Conservation (phyloP, 2,888 invertebrate species). For the Bimastos eiseni region DNA sequence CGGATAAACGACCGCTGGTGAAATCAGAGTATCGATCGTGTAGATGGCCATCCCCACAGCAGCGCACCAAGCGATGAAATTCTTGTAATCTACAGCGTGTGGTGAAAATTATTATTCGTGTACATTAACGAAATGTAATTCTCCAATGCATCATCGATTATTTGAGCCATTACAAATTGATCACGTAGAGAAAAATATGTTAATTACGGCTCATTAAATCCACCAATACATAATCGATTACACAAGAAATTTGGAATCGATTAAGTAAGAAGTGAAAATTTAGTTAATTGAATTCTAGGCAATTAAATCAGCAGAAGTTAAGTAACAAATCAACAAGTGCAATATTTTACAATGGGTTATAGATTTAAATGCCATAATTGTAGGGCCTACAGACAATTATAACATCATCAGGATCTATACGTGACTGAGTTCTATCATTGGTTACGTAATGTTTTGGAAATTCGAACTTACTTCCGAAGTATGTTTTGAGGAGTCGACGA, state of each 20-base stretch:
- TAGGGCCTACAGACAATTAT: too few relatives aligned
- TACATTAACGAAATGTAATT: not conserved
- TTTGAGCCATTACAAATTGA: not conserved
- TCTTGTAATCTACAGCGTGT: not conserved
- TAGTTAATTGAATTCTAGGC: not conserved
- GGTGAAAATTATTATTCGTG: too few relatives aligned
- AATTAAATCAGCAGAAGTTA: not conserved
- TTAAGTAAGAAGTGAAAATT: not conserved
- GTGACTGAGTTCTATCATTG: not conserved
- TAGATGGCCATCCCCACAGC: not conserved
- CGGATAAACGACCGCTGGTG: not conserved
- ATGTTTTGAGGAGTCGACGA: conserved; percentile 1
- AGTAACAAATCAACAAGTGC: not conserved
- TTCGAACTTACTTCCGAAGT: conserved; percentile 16
- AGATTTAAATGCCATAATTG: too few relatives aligned
- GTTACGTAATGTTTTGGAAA: too few relatives aligned
- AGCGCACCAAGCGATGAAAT: conserved; percentile 25
- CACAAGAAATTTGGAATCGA: not conserved
- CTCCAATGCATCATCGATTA: too few relatives aligned
- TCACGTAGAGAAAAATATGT: not conserved
- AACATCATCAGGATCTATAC: too few relatives aligned
- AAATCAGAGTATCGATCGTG: not conserved
- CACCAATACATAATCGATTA: too few relatives aligned
- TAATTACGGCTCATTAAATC: not conserved
- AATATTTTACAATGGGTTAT: too few relatives aligned